phyloP scores from a whole-genome alignment of 2,797 vertebrate genomes.

The Sorex maritimensis region DNA sequence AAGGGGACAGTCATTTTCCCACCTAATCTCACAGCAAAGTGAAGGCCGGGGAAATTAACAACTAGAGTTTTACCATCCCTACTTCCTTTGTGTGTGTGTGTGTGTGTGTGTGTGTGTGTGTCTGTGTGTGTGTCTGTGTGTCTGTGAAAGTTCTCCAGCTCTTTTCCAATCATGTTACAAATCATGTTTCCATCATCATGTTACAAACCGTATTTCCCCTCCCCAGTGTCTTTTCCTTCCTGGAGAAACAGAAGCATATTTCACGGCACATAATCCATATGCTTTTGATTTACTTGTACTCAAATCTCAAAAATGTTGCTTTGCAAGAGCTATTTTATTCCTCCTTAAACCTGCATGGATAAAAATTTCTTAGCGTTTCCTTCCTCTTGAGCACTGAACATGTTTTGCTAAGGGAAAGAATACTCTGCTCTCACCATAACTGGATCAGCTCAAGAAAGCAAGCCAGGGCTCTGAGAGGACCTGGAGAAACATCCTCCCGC shows the following conservation, averaged over 20 bases:
- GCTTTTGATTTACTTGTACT: slow-evolving; percentile 69
- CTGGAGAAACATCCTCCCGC: background rate
- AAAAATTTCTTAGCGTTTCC: slow-evolving; percentile 51
- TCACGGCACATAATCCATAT: slow-evolving; percentile 40
- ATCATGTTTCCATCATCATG: no score
- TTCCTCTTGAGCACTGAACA: slow-evolving; percentile 16
- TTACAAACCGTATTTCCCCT: slow-evolving; percentile 62
- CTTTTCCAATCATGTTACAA: slow-evolving; percentile 67
- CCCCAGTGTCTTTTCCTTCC: slow-evolving; percentile 49
- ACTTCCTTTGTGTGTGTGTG: background rate
- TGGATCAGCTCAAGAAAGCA: slow-evolving; percentile 1
- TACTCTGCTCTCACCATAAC: background rate
- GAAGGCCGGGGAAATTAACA: slow-evolving; percentile 76
- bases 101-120: no score
- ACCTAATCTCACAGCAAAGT: slow-evolving; percentile 75
- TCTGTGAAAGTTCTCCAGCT: slow-evolving; percentile 51
- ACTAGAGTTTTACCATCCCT: slow-evolving; percentile 60
- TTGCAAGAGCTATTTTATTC: slow-evolving; percentile 56
- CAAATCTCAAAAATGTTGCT: slow-evolving; percentile 50
- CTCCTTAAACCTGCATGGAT: slow-evolving; percentile 26
- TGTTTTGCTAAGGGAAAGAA: slow-evolving; percentile 61
- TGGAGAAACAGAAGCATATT: slow-evolving; percentile 61
- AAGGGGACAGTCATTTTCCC: slow-evolving; percentile 66
- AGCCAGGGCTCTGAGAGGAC: background rate
- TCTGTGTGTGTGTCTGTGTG: no score